A percentile compares a stretch with the other conserved stretches of the same genome.
Conservation (phyloP, 2,113 vertebrate genomes). For the Esox niger region DNA sequence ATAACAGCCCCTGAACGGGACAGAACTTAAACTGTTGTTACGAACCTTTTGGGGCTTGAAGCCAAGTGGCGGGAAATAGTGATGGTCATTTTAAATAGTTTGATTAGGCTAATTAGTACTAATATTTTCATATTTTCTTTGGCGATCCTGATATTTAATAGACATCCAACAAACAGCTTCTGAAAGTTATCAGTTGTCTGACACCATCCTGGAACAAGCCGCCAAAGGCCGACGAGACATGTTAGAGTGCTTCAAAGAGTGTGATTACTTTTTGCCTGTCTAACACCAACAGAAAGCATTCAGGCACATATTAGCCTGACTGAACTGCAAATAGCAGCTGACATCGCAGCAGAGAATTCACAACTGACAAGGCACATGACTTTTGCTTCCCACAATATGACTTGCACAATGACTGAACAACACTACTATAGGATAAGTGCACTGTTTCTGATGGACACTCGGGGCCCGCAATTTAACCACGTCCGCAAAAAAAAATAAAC, state of each 20-base stretch:
- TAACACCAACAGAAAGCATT: slow-evolving; percentile 42
- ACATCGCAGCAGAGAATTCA: slow-evolving; percentile 29
- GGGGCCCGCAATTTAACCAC: background rate
- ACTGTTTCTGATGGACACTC: background rate
- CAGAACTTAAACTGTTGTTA: slow-evolving; percentile 58
- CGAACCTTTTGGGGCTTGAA: slow-evolving; percentile 31
- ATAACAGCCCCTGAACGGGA: slow-evolving; percentile 32
- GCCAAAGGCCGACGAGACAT: slow-evolving; percentile 6
- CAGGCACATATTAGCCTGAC: slow-evolving; percentile 7
- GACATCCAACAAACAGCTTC: too few species aligned
- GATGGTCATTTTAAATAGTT: too few species aligned
- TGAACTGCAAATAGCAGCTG: slow-evolving; percentile 49
- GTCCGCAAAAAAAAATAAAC: too few species aligned
- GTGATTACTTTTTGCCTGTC: slow-evolving; percentile 20
- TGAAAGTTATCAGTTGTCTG: too few species aligned
- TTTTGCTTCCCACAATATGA: slow-evolving; percentile 53
- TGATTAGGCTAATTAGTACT: too few species aligned
- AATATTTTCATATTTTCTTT: too few species aligned
- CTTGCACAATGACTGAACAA: slow-evolving; percentile 10
- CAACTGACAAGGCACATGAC: slow-evolving; percentile 47
- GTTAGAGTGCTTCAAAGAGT: slow-evolving; percentile 7
- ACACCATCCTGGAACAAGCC: too few species aligned
- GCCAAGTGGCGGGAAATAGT: slow-evolving; percentile 12
- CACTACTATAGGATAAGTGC: background rate
- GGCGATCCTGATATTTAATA: too few species aligned